Evolutionary conservation across 2,888 invertebrate species (phyloP).

Genomic region (Patella caerulea): DNA sequence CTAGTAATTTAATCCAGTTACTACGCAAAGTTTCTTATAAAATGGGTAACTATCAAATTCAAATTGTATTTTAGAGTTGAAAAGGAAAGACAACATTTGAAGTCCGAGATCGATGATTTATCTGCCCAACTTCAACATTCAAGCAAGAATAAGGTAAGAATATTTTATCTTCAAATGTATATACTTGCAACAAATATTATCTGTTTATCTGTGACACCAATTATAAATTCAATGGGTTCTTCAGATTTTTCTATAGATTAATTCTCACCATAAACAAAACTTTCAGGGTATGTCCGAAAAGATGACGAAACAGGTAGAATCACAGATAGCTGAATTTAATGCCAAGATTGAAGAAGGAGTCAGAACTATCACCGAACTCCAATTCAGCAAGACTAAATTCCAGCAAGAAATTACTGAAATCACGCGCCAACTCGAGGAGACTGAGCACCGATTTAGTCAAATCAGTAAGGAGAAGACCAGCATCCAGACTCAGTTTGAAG

Average conservation of each 20-base stretch:
- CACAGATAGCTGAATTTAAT: conserved; percentile 94
- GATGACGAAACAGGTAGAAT: conserved; percentile 77
- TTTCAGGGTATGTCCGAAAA: conserved; percentile 41
- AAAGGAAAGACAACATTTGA: conserved; percentile 98
- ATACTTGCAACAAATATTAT: no score
- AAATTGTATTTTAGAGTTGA: conserved; percentile 79
- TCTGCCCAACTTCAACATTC: conserved; percentile 96
- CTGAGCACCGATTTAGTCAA: conserved; percentile 95
- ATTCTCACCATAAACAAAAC: no score
- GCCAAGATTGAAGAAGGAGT: conserved; percentile 96
- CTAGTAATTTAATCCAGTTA: no score
- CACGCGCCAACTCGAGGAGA: conserved; percentile 95
- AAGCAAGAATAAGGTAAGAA: conserved; percentile 93
- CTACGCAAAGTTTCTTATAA: no score
- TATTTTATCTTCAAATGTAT: neutral
- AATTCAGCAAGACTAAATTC: conserved; percentile 87
- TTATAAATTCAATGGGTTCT: no score
- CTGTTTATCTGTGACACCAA: no score
- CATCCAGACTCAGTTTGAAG: conserved; percentile 95
- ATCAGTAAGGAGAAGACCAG: conserved; percentile 92
- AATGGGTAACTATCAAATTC: no score
- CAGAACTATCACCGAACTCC: conserved; percentile 95
- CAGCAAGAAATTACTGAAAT: conserved; percentile 97
- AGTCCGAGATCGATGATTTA: conserved; percentile 97
- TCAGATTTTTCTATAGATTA: no score